Conservation (phyloP, 2,113 vertebrate genomes). For the zebrafish (Danio rerio) region GRCz12tu NC_133181.1:15773001-15773500, state of each 20-base stretch:
- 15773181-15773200: not conserved
- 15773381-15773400: not conserved
- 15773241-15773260: not conserved
- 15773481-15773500: not conserved
- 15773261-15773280: not conserved
- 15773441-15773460: no score
- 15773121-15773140: not conserved
- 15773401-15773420: no score
- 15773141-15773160: not conserved
- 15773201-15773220: not conserved
- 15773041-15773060: not conserved
- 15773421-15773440: no score
- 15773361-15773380: not conserved
- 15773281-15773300: no score
- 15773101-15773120: not conserved
- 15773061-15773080: not conserved
- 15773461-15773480: constrained; percentile 1
- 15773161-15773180: not conserved
- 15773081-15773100: not conserved
- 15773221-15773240: not conserved
- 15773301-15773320: not conserved
- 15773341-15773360: not conserved
- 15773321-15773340: not conserved
- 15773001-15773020: no score
- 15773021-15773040: not conserved